phyloP scores from a whole-genome alignment of 2,797 vertebrate genomes.

The Simalia tracyae region DNA sequence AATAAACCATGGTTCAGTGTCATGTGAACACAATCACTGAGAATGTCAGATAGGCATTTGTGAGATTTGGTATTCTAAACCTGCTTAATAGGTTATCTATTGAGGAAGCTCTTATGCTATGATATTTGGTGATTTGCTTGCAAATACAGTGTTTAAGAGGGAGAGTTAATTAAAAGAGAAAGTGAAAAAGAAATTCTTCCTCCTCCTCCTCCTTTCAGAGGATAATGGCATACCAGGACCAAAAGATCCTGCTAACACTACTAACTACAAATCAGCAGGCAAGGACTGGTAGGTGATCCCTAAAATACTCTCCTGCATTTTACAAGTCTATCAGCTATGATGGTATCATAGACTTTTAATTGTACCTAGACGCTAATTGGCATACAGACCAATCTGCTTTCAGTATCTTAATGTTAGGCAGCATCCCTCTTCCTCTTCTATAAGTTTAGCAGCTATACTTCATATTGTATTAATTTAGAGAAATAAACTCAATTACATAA shows the following conservation, averaged over 20 bases:
- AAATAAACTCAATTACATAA: conserved; percentile 39
- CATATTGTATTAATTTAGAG: conserved; percentile 26
- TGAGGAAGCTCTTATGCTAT: not conserved
- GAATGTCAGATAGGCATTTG: not conserved
- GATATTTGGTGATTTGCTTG: not conserved
- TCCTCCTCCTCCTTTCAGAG: not conserved
- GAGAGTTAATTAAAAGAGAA: not conserved
- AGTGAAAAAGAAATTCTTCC: not conserved
- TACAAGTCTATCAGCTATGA: not conserved
- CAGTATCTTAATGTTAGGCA: not conserved
- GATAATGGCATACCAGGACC: not conserved
- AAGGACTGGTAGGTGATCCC: not conserved
- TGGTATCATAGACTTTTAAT: not conserved
- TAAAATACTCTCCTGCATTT: not conserved
- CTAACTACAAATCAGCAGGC: not conserved
- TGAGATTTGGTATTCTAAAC: not conserved
- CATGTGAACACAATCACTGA: not conserved
- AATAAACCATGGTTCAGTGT: not conserved
- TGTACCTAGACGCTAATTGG: not conserved
- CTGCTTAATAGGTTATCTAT: not conserved
- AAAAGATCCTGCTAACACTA: not conserved
- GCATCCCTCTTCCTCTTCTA: not conserved
- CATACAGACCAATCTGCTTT: not conserved
- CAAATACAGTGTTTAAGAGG: not conserved
- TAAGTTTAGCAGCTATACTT: not conserved